These are phyloP conservation scores for Trilocha varians DNA, from an alignment of 2,888 invertebrate genomes.

Conservation along the genomic window DNA sequence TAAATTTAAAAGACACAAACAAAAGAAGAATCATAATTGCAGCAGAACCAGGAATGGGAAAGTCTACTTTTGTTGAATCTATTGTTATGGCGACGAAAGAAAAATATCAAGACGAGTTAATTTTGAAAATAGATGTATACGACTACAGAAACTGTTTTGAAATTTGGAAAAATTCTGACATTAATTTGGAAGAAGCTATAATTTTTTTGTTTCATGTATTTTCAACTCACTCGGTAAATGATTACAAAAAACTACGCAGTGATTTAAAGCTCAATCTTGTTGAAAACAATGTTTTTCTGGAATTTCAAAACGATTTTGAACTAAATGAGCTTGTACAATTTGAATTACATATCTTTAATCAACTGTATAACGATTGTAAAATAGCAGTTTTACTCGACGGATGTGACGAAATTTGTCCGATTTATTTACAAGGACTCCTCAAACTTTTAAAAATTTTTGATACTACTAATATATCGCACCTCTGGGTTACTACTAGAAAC, in stretches of 20 bases:
- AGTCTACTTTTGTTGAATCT: background rate
- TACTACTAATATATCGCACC: background rate
- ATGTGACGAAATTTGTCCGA: slow-evolving; percentile 3
- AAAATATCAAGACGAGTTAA: background rate
- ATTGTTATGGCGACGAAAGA: background rate
- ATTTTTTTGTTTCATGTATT: background rate
- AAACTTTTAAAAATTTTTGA: background rate
- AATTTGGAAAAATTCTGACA: background rate
- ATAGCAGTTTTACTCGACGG: background rate
- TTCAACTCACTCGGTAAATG: background rate
- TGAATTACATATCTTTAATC: background rate
- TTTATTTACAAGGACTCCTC: background rate
- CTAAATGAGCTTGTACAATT: background rate
- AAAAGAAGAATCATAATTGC: background rate
- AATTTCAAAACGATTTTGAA: background rate
- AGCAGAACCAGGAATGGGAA: background rate
- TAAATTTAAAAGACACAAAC: background rate
- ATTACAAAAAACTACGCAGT: background rate
- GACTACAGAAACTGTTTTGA: background rate
- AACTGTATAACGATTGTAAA: background rate
- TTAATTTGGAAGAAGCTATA: background rate
- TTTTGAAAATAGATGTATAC: background rate
- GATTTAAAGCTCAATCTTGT: background rate
- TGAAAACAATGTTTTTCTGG: background rate
- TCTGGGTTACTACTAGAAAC: slow-evolving; percentile 1